These are phyloP conservation scores for Diplosoma virens DNA, from an alignment of 23 tunicate species.

Conservation along the genomic window DNA sequence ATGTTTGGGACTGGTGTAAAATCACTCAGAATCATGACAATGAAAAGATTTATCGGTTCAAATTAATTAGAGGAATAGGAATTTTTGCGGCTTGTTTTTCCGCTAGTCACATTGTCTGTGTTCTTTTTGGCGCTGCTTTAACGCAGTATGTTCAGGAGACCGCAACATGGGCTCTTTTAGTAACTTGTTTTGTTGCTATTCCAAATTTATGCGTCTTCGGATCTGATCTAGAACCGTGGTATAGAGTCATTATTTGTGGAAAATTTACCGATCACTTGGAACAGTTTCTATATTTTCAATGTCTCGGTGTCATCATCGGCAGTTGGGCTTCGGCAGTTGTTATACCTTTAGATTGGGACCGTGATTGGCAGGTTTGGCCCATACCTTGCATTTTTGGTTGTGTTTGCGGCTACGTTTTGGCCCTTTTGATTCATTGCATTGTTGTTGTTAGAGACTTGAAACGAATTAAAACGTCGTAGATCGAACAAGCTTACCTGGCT, in stretches of 20 bases:
- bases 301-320: constrained; percentile 46
- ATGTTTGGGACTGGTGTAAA: constrained; percentile 42
- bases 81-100: constrained; percentile 40
- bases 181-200: constrained; percentile 41
- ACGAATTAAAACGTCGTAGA: constrained; percentile 34
- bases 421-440: constrained; percentile 29
- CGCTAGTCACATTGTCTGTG: constrained; percentile 38
- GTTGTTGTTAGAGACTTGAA: constrained; percentile 46
- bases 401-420: constrained; percentile 49
- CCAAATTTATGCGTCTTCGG: constrained; percentile 68
- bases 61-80: neutral
- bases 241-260: constrained; percentile 58
- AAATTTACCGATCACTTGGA: constrained; percentile 11
- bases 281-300: constrained; percentile 43
- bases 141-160: constrained; percentile 48
- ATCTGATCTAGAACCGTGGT: constrained; percentile 14
- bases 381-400: constrained; percentile 77
- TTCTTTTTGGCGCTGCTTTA: constrained; percentile 80
- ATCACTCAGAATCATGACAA: neutral
- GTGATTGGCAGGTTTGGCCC: constrained; percentile 96
- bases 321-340: constrained; percentile 82
- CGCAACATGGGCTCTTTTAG: constrained; percentile 60
- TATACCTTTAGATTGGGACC: constrained; percentile 92
- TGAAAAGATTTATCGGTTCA: too few species aligned
- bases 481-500: too few species aligned